Base-by-base conservation (phyloP, 2,888 invertebrate species). In the Andrena camellia region DNA sequence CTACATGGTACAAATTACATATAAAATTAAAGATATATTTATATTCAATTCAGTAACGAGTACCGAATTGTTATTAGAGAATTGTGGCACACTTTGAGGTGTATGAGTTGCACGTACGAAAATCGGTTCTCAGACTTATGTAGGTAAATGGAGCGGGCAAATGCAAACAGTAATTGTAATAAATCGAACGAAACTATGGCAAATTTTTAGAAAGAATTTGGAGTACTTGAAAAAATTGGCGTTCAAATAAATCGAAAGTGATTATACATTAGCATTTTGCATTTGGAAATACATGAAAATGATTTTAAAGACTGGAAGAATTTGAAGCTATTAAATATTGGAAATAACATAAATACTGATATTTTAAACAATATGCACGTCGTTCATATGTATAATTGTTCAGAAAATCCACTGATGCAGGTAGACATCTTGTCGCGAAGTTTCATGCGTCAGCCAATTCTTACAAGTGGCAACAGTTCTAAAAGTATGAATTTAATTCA, bases 41-140 rank as follows among this genome's bases (percentile, higher is more conserved):
- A 68, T 75, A 66, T 52, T 57, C 31, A 59, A 67, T 17, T 62
- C 52, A 57, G 62, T 62, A 60, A n/a, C 35, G 26, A 50, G 10
- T 64, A 71, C 48, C 29, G 60, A 66, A 71, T 17, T 26, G 23
- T 62, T 31, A 75, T 20, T 74, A 62, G 29, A 62, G 54, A 82
- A 72, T 62, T 62, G 72, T 84, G 83, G 84, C 83, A 84, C 84
- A 70, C n/a, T 68, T 79, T 66, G 50, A 63, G 52, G 33, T 84
- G 57, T 75, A 71, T 7, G 35, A 57, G 68, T 77, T 66, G 29
- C 52, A 63, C 48, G 10, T 54, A 62, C 54, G 8, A 70, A 29
- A 74, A 29, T 52, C 8, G 13, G 48, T 33, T 26, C 63, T 60
- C 17, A 52, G 23, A 57, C 50, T 50, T 73, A 50, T 33, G 13